A percentile compares a stretch with the other conserved stretches of the same genome.
These are phyloP conservation scores for Triplophysa siluroides DNA, from an alignment of 2,113 vertebrate genomes.

Conservation along the genomic window DNA sequence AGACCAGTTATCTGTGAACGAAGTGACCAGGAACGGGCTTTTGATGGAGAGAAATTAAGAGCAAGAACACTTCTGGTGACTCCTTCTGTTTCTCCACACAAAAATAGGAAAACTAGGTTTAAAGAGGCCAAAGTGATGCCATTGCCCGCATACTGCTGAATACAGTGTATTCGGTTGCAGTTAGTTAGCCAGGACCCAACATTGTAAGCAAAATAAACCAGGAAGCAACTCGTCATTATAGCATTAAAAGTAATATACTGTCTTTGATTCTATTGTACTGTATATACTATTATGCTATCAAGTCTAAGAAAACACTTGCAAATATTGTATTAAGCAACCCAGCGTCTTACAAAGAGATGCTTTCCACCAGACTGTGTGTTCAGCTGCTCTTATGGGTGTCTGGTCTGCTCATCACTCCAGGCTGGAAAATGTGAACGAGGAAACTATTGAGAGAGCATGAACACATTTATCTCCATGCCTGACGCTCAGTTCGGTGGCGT, in stretches of 20 bases:
- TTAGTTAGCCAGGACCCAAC: background rate
- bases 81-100: background rate
- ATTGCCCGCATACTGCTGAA: background rate
- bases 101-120: background rate
- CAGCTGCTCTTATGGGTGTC: conserved; percentile 37
- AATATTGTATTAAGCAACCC: conserved; percentile 20
- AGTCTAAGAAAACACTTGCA: conserved; percentile 1
- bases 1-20: background rate
- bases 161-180: background rate
- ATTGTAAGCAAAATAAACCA: conserved; percentile 22
- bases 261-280: background rate
- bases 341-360: conserved; percentile 1
- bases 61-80: background rate
- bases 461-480: conserved; percentile 18
- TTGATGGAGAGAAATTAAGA: background rate
- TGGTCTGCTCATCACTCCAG: conserved; percentile 28
- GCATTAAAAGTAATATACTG: conserved; percentile 20
- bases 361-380: conserved; percentile 52
- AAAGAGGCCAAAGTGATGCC: background rate
- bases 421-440: conserved; percentile 34
- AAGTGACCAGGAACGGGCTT: background rate
- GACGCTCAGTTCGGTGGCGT: conserved; percentile 11
- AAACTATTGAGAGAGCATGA: conserved; percentile 31
- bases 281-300: background rate
- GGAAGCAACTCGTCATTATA: background rate